These are phyloP conservation scores for Timandra comae DNA, from an alignment of 2,888 invertebrate species.

Conservation along the genomic window DNA sequence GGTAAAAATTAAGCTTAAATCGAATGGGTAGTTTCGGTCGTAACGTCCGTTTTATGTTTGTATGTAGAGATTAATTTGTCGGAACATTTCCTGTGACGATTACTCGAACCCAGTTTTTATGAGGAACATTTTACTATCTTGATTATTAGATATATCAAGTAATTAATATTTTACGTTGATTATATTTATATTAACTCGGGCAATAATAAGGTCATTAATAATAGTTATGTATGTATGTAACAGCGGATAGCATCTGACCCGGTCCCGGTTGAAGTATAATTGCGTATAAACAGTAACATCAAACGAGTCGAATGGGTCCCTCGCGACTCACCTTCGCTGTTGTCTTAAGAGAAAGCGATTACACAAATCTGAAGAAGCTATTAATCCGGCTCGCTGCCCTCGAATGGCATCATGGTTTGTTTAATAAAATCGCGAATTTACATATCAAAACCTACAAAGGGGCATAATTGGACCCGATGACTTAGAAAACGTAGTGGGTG, in stretches of 20 bases:
- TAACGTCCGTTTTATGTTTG: slow-evolving; percentile 69
- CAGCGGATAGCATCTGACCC: slow-evolving; percentile 19
- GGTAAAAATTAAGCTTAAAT: slow-evolving; percentile 76
- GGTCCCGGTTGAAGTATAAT: slow-evolving; percentile 14
- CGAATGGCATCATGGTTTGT: slow-evolving; percentile 76
- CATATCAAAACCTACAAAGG: slow-evolving; percentile 78
- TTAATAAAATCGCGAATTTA: slow-evolving; percentile 77
- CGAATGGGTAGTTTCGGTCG: slow-evolving; percentile 72
- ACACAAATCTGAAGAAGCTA: slow-evolving; percentile 77
- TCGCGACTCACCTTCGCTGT: slow-evolving; percentile 57
- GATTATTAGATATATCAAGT: slow-evolving; percentile 19
- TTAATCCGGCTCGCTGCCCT: slow-evolving; percentile 75
- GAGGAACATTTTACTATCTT: slow-evolving; percentile 22
- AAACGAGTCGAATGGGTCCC: slow-evolving; percentile 52
- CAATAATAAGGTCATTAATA: slow-evolving; percentile 12
- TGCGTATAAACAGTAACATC: slow-evolving; percentile 30
- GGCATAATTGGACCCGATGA: slow-evolving; percentile 78
- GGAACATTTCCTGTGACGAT: slow-evolving; percentile 49
- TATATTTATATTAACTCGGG: slow-evolving; percentile 13
- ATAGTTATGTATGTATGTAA: slow-evolving; percentile 8
- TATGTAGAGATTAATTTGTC: slow-evolving; percentile 66
- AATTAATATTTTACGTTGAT: slow-evolving; percentile 18
- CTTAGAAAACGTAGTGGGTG: slow-evolving; percentile 76
- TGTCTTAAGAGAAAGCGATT: slow-evolving; percentile 76
- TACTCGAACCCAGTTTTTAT: slow-evolving; percentile 41